Percentiles rank a stretch among this genome's conserved stretches.
phyloP scores from a whole-genome alignment of 2,888 invertebrate species.

The Platycheirus albimanus region DNA sequence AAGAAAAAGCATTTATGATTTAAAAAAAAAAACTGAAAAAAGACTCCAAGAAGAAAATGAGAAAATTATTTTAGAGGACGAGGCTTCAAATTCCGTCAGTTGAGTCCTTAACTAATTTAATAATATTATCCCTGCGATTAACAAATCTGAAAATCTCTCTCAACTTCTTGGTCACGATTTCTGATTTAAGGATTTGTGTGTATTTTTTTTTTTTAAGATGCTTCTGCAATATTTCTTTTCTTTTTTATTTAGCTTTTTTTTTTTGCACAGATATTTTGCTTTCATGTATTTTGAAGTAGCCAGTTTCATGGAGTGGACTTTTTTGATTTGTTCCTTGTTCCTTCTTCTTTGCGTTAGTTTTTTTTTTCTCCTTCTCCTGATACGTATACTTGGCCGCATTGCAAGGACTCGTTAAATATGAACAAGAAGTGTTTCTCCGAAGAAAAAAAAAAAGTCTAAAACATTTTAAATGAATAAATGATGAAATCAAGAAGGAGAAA shows the following conservation, averaged over 20 bases:
- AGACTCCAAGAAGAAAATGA: background rate
- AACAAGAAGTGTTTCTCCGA: background rate
- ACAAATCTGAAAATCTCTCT: constrained; percentile 11
- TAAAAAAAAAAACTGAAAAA: constrained; percentile 1
- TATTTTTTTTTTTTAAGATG: background rate
- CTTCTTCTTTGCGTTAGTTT: background rate
- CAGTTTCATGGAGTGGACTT: background rate
- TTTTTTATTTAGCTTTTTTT: too few relatives aligned
- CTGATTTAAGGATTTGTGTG: background rate
- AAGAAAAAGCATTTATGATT: background rate
- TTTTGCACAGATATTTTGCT: background rate
- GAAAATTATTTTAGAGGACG: background rate
- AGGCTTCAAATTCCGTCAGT: constrained; percentile 5
- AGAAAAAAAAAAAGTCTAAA: constrained; percentile 8
- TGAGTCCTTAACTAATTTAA: constrained; percentile 27
- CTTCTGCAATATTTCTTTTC: background rate
- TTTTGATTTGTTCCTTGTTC: background rate
- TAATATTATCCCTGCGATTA: constrained; percentile 21
- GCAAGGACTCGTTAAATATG: constrained; percentile 8
- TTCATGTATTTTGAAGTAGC: background rate
- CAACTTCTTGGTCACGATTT: constrained; percentile 18
- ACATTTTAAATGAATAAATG: constrained; percentile 28
- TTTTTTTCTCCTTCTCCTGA: background rate
- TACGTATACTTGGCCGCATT: background rate
- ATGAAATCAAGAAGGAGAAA: constrained; percentile 13